phyloP scores from a whole-genome alignment of 2,113 vertebrate genomes.

The Mesoclemmys tuberculata region DNA sequence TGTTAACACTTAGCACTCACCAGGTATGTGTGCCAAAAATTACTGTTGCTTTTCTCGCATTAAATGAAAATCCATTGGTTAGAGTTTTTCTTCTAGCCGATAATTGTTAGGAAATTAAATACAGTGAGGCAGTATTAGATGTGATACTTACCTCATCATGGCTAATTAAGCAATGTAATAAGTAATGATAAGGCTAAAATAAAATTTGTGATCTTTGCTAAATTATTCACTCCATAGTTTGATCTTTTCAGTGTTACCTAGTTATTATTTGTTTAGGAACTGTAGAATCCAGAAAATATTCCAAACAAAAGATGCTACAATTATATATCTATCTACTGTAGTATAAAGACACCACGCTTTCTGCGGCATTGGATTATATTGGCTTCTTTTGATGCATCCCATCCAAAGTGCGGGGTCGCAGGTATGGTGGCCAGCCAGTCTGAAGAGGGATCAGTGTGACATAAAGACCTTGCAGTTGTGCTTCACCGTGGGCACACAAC shows the following conservation, averaged over 20 bases:
- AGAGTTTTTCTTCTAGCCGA: not conserved
- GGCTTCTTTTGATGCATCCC: rapidly evolving
- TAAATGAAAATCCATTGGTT: not conserved
- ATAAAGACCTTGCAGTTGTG: not conserved
- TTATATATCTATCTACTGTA: not conserved
- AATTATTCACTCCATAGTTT: not conserved
- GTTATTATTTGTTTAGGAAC: not conserved
- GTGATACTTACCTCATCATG: not conserved
- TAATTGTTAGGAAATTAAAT: not conserved
- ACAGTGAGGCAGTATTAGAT: not conserved
- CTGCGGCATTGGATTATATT: not conserved
- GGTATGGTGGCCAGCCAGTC: not conserved
- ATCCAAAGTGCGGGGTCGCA: not conserved
- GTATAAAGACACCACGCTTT: not conserved
- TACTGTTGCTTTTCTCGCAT: not conserved
- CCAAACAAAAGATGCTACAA: not conserved
- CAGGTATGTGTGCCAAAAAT: not conserved
- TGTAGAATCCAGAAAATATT: not conserved
- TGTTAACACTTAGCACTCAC: not conserved
- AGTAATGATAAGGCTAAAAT: conserved; percentile 20
- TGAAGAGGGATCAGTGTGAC: not conserved
- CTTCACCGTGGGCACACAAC: too few relatives aligned
- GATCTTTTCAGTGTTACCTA: not conserved
- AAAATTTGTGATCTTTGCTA: not conserved
- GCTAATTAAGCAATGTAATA: not conserved